phyloP scores from a whole-genome alignment of 2,113 vertebrate species.

The Budorcas taxicolor region DNA sequence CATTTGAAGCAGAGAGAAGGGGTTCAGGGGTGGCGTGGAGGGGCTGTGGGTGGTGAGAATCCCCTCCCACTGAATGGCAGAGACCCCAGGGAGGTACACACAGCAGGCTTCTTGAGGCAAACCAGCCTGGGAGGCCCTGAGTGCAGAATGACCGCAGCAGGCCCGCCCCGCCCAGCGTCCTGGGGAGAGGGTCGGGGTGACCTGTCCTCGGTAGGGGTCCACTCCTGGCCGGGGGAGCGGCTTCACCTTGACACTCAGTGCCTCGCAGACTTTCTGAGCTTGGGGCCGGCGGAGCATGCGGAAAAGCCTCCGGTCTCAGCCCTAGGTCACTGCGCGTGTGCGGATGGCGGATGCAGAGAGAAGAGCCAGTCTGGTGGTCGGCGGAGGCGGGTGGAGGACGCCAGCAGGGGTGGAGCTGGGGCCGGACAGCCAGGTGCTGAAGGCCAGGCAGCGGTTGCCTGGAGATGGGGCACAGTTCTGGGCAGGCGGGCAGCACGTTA shows the following conservation, averaged over 20 bases:
- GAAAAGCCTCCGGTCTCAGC: not conserved
- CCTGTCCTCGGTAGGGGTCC: rapidly evolving
- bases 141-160: rapidly evolving
- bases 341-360: rapidly evolving
- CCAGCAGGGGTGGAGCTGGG: not conserved
- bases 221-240: too few species aligned
- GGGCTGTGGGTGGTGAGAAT: not conserved
- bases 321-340: not conserved
- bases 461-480: not conserved
- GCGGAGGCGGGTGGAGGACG: rapidly evolving
- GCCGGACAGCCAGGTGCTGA: not conserved
- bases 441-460: not conserved
- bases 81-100: not conserved
- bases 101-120: not conserved
- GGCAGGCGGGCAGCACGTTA: rapidly evolving
- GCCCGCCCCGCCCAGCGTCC: rapidly evolving
- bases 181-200: rapidly evolving
- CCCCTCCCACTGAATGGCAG: not conserved
- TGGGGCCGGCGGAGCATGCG: not conserved
- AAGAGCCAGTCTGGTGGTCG: not conserved
- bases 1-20: not conserved
- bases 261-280: not conserved
- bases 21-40: not conserved
- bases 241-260: rapidly evolving
- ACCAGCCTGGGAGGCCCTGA: not conserved